Conservation (phyloP, 37 sponge, comb jelly and placozoan species). For the Tethya wilhelma region DNA sequence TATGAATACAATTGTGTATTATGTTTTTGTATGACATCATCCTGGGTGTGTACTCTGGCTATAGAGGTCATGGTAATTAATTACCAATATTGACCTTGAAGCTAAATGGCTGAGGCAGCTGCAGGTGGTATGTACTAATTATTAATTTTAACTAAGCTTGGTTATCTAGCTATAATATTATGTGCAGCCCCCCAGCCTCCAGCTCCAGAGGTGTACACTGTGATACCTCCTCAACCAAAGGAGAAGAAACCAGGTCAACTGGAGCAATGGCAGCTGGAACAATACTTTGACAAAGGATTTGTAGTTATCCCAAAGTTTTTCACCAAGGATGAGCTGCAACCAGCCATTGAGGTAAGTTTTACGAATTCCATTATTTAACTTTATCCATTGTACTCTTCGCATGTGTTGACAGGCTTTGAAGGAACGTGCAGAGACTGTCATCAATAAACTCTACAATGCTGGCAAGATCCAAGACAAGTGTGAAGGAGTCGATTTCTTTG, state of each 20-base stretch:
- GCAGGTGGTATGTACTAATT: no score
- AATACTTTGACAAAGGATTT: constrained; percentile 83
- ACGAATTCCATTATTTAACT: not conserved
- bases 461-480: constrained; percentile 58
- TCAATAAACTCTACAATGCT: constrained; percentile 69
- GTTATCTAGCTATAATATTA: no score
- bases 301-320: constrained; percentile 73
- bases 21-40: no score
- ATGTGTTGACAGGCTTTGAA: constrained; percentile 41
- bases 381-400: not conserved
- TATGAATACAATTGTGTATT: no score
- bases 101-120: no score
- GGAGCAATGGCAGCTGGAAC: constrained; percentile 61
- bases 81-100: no score
- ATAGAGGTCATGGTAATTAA: no score
- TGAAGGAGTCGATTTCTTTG: constrained; percentile 75
- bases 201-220: constrained; percentile 64
- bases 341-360: constrained; percentile 41
- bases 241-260: constrained; percentile 79
- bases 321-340: constrained; percentile 69
- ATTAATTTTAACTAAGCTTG: no score
- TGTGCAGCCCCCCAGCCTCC: constrained; percentile 16
- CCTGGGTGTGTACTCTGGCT: no score
- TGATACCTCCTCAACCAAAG: constrained; percentile 57
- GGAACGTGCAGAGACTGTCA: constrained; percentile 65